These are phyloP conservation scores for Cynaeus angustus DNA, from an alignment of 2,888 invertebrate species.

Conservation along the genomic window DNA sequence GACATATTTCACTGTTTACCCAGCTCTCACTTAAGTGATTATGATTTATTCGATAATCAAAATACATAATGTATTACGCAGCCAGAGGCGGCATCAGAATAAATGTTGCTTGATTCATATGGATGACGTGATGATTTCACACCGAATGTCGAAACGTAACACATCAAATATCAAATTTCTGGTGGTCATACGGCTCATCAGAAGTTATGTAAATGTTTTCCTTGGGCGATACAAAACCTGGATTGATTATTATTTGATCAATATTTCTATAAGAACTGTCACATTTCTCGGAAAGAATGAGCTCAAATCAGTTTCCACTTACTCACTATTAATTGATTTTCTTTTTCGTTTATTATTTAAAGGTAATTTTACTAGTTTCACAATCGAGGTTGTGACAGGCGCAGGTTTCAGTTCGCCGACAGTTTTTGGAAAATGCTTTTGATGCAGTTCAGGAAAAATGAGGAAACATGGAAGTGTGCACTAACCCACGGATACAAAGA, in stretches of 20 bases:
- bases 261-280: no score
- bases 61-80: conserved; percentile 13
- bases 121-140: conserved; percentile 9
- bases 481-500: neutral
- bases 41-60: conserved; percentile 18
- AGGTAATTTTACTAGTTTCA: no score
- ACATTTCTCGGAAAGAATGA: no score
- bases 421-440: no score
- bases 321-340: no score
- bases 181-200: neutral
- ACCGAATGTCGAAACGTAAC: conserved; percentile 7
- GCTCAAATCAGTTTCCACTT: no score
- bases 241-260: neutral
- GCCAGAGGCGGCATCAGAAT: conserved; percentile 6
- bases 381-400: no score
- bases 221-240: neutral
- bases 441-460: neutral
- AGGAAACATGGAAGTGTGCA: neutral
- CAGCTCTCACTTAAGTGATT: conserved; percentile 16
- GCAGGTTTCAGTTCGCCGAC: no score
- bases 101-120: conserved; percentile 5
- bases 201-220: neutral
- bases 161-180: neutral
- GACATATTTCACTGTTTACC: conserved; percentile 20
- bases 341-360: no score